These are phyloP conservation scores for Temnothorax curvispinosus DNA, from an alignment of 1,140 invertebrate genomes.

Conservation along the genomic window DNA sequence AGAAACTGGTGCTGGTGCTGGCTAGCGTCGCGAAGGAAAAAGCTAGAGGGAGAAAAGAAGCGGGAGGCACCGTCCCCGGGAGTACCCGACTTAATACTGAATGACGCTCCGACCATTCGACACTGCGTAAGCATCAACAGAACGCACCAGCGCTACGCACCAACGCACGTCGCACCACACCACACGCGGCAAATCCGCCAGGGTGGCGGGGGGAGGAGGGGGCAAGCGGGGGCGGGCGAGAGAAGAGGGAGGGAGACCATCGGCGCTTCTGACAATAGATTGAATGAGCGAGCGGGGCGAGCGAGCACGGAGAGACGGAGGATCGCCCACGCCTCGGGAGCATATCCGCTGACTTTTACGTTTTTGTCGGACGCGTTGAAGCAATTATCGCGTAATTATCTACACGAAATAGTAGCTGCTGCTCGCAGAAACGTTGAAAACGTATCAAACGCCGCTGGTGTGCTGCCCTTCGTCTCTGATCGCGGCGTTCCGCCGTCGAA, in stretches of 20 bases:
- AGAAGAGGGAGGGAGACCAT: not conserved
- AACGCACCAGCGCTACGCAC: constrained; percentile 45
- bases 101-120: constrained; percentile 63
- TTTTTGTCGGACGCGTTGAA: constrained; percentile 13
- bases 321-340: constrained; percentile 34
- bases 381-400: constrained; percentile 43
- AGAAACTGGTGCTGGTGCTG: not conserved
- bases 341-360: constrained; percentile 41
- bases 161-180: constrained; percentile 30
- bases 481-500: not conserved
- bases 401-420: not conserved
- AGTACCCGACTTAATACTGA: constrained; percentile 57
- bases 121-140: constrained; percentile 55
- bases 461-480: not conserved
- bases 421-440: not conserved
- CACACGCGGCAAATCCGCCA: constrained; percentile 23
- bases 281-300: constrained; percentile 44
- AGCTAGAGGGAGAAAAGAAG: not conserved
- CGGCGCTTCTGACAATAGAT: constrained; percentile 51
- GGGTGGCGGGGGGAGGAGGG: no score
- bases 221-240: not conserved
- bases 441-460: not conserved
- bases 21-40: not conserved
- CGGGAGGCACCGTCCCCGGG: not conserved
- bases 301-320: not conserved